These are phyloP conservation scores for Rhinophrynus dorsalis DNA, from an alignment of 2,797 vertebrate genomes.

Conservation along the genomic window DNA sequence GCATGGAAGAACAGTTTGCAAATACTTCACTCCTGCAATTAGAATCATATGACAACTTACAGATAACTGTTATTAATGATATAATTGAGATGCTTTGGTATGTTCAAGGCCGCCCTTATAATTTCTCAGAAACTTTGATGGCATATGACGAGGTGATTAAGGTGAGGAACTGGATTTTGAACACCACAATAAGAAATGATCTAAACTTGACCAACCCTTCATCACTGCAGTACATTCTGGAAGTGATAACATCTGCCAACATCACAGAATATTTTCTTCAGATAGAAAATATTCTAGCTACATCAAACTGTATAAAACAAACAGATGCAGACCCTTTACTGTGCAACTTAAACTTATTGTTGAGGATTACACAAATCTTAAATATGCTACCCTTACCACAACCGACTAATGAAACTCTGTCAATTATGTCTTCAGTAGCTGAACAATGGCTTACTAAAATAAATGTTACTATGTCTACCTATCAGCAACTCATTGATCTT, in stretches of 20 bases:
- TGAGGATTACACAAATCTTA: slow-evolving; percentile 13
- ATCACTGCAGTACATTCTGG: not conserved
- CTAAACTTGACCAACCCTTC: not conserved
- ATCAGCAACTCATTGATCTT: slow-evolving; percentile 28
- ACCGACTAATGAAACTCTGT: not conserved
- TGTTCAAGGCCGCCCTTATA: not conserved
- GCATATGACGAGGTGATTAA: not conserved
- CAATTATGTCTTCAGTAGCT: slow-evolving; percentile 1
- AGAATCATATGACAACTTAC: not conserved
- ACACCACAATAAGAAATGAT: slow-evolving; percentile 5
- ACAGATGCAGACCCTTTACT: not conserved
- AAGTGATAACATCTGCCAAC: slow-evolving; percentile 1
- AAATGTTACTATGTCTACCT: not conserved
- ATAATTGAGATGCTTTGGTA: slow-evolving; percentile 6
- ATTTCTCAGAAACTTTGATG: not conserved
- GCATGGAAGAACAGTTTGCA: not conserved
- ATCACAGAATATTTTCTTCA: slow-evolving; percentile 19
- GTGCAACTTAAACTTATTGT: slow-evolving; percentile 27
- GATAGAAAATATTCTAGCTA: not conserved
- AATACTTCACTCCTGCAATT: not conserved
- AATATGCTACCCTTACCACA: slow-evolving; percentile 9
- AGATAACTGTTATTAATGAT: slow-evolving; percentile 8
- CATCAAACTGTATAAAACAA: not conserved
- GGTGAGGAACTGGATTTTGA: slow-evolving; percentile 1
- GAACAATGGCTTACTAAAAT: slow-evolving; percentile 17